These are phyloP conservation scores for Beris morrisii DNA, from an alignment of 2,888 invertebrate genomes.

Conservation along the genomic window DNA sequence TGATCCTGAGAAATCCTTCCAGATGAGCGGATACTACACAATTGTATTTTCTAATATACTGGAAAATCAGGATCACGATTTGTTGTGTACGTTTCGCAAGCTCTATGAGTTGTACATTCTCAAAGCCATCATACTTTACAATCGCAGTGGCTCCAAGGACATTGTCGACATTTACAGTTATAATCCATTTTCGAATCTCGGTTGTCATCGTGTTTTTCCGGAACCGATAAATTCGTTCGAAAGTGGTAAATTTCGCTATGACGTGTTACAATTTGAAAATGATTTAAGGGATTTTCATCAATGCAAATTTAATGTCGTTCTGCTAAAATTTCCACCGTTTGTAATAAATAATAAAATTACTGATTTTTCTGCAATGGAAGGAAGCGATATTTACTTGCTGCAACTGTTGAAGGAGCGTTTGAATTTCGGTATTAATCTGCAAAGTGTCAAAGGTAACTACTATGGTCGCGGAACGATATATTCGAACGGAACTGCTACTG, in stretches of 20 bases:
- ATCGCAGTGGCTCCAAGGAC: background rate
- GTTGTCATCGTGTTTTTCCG: constrained; percentile 11
- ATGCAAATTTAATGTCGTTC: constrained; percentile 31
- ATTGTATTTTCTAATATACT: background rate
- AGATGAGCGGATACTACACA: constrained; percentile 6
- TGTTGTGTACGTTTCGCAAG: background rate
- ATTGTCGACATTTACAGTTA: constrained; percentile 13
- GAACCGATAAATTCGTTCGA: constrained; percentile 7
- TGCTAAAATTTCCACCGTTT: constrained; percentile 29
- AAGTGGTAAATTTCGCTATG: background rate
- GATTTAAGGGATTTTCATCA: constrained; percentile 34
- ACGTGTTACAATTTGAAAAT: constrained; percentile 26
- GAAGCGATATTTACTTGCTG: constrained; percentile 35
- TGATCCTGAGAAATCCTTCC: background rate
- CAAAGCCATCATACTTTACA: background rate
- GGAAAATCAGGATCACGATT: background rate
- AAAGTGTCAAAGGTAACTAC: background rate
- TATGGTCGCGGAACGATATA: constrained; percentile 29
- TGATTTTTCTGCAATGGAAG: background rate
- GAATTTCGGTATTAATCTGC: constrained; percentile 31
- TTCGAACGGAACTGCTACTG: constrained; percentile 33
- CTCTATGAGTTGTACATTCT: constrained; percentile 13
- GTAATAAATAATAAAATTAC: constrained; percentile 26
- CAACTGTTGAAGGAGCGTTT: constrained; percentile 26
- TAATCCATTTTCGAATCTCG: constrained; percentile 4